Base-by-base conservation (phyloP, 2,888 invertebrate genomes). In the Minunthozetes semirufus region DNA sequence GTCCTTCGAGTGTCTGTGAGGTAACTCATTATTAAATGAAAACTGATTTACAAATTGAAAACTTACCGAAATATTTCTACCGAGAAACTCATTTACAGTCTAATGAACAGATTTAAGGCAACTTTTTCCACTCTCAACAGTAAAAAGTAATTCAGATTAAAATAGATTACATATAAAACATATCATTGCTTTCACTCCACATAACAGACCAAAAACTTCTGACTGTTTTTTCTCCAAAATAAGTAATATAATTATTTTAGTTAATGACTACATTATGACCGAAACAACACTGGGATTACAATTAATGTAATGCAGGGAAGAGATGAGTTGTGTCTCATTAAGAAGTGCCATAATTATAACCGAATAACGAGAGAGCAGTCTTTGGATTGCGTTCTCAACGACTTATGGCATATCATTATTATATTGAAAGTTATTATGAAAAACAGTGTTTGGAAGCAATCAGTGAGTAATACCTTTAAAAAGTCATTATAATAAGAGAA, bases 241-340 rank as follows among this genome's bases (percentile, higher is more conserved):
- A 63, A 63, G 63, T 38, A 19, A 63, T 29, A 63, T 63, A 63
- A 63, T 63, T 63, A 38, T 63, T 59, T 63, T 63, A 63, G 33
- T 27, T 27, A 63, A 63, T 38, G 38, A 38, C 38, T 63, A 63
- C 19, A 63, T 63, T 63, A 63, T 33, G 33, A 63, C 38, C 63
- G 29, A 33, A 63, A 63, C 27, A 11, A 63, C 19, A 59, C 53
- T n/a, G 53, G 19, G 63, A 63, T 63, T 63, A 63, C 15, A 63
- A 63, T 33, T 29, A 33, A 33, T 63, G n/a, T 33, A 33, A 63
- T 27, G 63, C 27, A 33, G n/a, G 25, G 19, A 27, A 63, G 17
- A 3, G 33, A 63, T 15, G 33, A 63, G 38, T 38, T 59, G 17
- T 27, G 33, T 29, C 29, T 63, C 63, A 63, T 63, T 63, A 63